These are phyloP conservation scores for Sarcophaga rosellei DNA, from an alignment of 2,888 invertebrate species.

Conservation along the genomic window DNA sequence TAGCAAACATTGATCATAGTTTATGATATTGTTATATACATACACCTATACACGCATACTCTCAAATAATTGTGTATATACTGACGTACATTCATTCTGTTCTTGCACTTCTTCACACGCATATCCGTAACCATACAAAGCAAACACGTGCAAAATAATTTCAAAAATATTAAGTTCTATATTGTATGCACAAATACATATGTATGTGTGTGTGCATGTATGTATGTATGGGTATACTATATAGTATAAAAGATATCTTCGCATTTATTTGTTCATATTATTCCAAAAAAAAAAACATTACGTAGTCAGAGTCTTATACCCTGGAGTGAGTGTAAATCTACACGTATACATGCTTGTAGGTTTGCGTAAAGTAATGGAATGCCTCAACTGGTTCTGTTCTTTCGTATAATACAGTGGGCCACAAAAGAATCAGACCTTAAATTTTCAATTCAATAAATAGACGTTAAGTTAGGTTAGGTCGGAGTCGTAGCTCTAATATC, in stretches of 20 bases:
- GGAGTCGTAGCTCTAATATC: no score
- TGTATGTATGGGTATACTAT: background rate
- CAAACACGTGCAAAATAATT: constrained; percentile 39
- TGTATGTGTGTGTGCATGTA: background rate
- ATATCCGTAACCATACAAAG: background rate
- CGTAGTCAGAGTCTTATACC: background rate
- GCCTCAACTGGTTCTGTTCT: background rate
- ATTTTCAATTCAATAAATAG: no score
- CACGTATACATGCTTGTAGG: background rate
- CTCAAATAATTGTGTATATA: background rate
- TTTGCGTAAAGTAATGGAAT: background rate
- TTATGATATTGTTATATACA: constrained; percentile 33
- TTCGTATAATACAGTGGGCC: background rate
- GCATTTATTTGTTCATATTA: background rate
- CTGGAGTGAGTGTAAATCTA: background rate
- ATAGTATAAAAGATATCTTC: background rate
- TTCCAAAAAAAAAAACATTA: background rate
- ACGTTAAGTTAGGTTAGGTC: no score
- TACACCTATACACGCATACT: background rate
- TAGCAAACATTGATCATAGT: constrained; percentile 63
- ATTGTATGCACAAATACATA: background rate
- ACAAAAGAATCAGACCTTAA: background rate
- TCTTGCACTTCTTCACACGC: background rate
- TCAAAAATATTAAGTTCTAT: background rate
- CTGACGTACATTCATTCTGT: background rate